These are phyloP conservation scores for Sebastes taczanowskii DNA, from an alignment of 2,797 vertebrate genomes.

Conservation along the genomic window DNA sequence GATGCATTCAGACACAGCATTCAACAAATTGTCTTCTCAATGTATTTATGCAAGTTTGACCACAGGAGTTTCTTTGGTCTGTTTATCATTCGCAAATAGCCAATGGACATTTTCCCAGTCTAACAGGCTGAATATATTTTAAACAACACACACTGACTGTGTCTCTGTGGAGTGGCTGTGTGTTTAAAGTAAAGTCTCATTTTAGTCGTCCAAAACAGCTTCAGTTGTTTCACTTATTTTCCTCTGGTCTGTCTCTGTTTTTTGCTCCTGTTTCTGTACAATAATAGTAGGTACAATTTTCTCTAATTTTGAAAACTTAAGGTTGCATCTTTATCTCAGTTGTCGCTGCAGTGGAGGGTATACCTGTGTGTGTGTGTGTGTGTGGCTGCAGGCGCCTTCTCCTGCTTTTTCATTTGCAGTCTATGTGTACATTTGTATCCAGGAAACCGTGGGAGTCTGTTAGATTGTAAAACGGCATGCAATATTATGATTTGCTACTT, in stretches of 20 bases:
- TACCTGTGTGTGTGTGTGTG: neutral
- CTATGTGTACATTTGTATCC: neutral
- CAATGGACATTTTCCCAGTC: neutral
- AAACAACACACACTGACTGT: too few relatives aligned
- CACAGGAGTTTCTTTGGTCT: neutral
- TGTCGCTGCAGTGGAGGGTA: neutral
- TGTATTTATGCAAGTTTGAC: neutral
- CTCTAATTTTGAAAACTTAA: neutral
- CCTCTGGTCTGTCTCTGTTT: neutral
- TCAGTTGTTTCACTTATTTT: neutral
- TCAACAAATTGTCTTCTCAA: neutral
- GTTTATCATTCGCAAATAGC: neutral
- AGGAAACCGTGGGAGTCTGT: neutral
- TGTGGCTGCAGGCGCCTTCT: neutral
- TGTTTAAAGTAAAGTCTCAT: neutral
- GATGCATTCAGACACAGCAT: neutral
- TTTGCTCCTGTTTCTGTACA: neutral
- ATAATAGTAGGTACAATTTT: neutral
- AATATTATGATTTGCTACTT: slow-evolving; percentile 6
- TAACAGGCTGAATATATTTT: neutral
- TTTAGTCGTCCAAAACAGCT: neutral
- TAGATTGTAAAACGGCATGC: neutral
- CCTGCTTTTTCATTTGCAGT: neutral
- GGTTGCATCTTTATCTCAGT: neutral
- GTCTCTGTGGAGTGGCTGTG: too few relatives aligned